These are phyloP conservation scores for Cactoblastis cactorum DNA, from an alignment of 2,888 invertebrate genomes.

Conservation along the genomic window DNA sequence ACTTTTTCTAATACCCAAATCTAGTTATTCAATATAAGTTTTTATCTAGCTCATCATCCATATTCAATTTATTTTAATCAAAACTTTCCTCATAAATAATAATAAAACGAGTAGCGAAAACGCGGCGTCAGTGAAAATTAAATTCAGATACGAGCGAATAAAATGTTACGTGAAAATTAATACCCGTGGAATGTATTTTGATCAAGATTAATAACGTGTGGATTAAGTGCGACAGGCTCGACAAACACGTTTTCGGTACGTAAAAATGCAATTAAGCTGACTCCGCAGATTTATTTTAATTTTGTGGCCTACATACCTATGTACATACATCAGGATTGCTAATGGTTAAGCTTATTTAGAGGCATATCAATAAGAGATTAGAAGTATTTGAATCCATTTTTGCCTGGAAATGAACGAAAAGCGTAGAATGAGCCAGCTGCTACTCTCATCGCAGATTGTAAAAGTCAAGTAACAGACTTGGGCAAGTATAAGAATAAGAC, in stretches of 20 bases:
- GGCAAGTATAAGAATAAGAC: no score
- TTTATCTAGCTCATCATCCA: background rate
- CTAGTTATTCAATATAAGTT: no score
- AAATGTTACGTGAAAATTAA: conserved; percentile 2
- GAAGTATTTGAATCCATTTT: no score
- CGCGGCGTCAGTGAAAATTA: background rate
- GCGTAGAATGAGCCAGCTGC: no score
- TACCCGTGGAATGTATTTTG: background rate
- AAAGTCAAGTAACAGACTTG: no score
- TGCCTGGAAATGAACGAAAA: no score
- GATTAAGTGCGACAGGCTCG: background rate
- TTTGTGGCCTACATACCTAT: conserved; percentile 26
- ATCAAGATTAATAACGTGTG: conserved; percentile 18
- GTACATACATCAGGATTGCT: no score
- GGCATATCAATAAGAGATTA: no score
- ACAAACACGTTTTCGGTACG: background rate
- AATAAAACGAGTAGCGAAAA: background rate
- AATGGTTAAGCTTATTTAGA: no score
- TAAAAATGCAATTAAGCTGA: conserved; percentile 10
- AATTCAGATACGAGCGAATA: background rate
- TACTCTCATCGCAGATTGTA: no score
- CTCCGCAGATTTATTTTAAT: conserved; percentile 28
- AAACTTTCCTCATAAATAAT: background rate
- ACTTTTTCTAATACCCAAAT: no score
- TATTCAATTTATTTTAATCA: background rate